Evolutionary conservation across 2,797 vertebrate species (phyloP).

Genomic region (Enteromius trimaculatus): DNA sequence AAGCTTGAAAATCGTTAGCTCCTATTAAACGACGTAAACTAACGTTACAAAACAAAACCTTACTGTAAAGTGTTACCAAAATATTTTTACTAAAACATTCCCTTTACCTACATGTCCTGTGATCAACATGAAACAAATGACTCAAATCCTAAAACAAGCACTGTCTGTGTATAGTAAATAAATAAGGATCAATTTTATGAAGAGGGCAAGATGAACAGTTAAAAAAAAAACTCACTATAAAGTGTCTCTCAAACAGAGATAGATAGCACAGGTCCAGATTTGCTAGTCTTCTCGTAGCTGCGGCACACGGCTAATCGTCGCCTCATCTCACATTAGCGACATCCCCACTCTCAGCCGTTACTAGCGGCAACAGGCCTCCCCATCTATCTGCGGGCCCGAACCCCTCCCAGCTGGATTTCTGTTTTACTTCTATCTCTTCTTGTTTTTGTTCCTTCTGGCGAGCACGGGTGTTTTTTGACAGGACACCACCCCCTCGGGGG

Average conservation of each 20-base stretch:
- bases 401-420: conserved; percentile 59
- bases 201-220: not conserved
- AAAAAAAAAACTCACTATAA: not conserved
- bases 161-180: not conserved
- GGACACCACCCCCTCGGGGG: conserved; percentile 51
- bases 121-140: not conserved
- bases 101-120: not conserved
- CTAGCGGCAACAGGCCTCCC: conserved; percentile 31
- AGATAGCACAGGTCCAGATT: conserved; percentile 29
- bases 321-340: conserved; percentile 34
- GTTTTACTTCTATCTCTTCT: conserved; percentile 53
- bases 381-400: not conserved
- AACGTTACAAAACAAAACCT: not conserved
- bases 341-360: conserved; percentile 37
- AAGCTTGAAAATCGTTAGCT: not conserved
- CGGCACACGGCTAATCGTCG: conserved; percentile 26
- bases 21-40: not conserved
- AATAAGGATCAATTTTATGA: not conserved
- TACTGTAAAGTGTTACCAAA: not conserved
- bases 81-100: not conserved
- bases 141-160: not conserved
- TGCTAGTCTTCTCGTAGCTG: conserved; percentile 38
- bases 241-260: not conserved
- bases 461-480: conserved; percentile 41
- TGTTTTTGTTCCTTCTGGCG: conserved; percentile 43